A percentile compares a stretch with the other conserved stretches of the same genome.
These are phyloP conservation scores for Seira musarum DNA, from an alignment of 2,888 invertebrate genomes.

Conservation along the genomic window DNA sequence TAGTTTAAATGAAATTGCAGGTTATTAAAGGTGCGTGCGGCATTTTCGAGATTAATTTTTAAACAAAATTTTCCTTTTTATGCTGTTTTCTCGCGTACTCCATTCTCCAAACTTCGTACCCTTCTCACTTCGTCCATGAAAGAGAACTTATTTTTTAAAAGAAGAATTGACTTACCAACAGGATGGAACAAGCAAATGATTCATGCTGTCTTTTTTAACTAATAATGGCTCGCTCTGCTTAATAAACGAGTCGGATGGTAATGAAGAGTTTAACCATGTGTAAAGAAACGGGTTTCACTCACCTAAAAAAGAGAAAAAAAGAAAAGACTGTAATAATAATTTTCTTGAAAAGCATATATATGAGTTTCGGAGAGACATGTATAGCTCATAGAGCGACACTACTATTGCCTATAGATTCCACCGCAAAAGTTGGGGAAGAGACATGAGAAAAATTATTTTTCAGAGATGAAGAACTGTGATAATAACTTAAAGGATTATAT, in stretches of 20 bases:
- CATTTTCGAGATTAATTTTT: background rate
- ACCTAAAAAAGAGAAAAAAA: background rate
- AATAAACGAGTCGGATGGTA: slow-evolving; percentile 20
- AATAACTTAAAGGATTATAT: slow-evolving; percentile 37
- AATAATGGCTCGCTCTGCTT: slow-evolving; percentile 13
- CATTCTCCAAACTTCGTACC: background rate
- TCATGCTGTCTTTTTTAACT: slow-evolving; percentile 18
- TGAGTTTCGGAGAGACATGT: slow-evolving; percentile 17
- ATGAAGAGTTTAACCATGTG: slow-evolving; percentile 48
- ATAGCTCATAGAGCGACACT: too few species aligned
- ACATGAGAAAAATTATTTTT: too few species aligned
- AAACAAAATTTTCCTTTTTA: background rate
- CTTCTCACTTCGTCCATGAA: slow-evolving; percentile 5
- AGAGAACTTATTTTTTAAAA: background rate
- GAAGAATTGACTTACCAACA: slow-evolving; percentile 1
- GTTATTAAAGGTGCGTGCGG: slow-evolving; percentile 29
- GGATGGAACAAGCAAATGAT: slow-evolving; percentile 29
- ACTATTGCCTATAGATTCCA: too few species aligned
- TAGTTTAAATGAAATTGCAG: slow-evolving; percentile 20
- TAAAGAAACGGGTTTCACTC: slow-evolving; percentile 47
- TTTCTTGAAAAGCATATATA: slow-evolving; percentile 8
- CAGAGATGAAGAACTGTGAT: slow-evolving; percentile 36
- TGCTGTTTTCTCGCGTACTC: background rate
- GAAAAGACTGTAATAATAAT: background rate
- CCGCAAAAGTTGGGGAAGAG: too few species aligned